A percentile compares a stretch with the other conserved stretches of the same genome.
phyloP scores from a whole-genome alignment of 2,113 vertebrate genomes.

The Hiodon alosoides region DNA sequence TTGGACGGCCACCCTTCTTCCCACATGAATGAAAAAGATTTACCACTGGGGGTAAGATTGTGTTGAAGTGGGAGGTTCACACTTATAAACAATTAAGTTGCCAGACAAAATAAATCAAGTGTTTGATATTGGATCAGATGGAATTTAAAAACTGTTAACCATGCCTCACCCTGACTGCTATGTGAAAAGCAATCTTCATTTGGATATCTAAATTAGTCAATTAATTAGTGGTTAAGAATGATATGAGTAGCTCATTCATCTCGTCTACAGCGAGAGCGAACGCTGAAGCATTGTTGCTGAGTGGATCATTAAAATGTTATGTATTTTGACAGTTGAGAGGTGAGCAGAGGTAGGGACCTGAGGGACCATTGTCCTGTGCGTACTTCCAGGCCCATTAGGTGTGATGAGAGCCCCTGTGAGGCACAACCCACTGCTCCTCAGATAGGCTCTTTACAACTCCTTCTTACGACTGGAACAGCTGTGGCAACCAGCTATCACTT shows the following conservation, averaged over 20 bases:
- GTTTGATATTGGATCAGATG: conserved; percentile 24
- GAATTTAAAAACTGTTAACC: conserved; percentile 51
- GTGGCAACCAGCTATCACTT: conserved; percentile 26
- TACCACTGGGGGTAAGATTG: not conserved
- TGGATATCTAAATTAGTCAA: conserved; percentile 71
- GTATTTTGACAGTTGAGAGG: conserved; percentile 57
- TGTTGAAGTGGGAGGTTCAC: not conserved
- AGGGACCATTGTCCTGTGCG: conserved; percentile 10
- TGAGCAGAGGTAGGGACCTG: conserved; percentile 47
- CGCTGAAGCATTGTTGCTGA: conserved; percentile 50
- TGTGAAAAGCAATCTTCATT: conserved; percentile 66
- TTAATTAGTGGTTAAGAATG: conserved; percentile 73
- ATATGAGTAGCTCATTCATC: conserved; percentile 69
- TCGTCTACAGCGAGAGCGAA: conserved; percentile 68
- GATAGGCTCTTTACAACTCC: not conserved
- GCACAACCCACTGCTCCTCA: conserved; percentile 4
- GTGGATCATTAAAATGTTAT: conserved; percentile 63
- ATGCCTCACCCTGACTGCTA: conserved; percentile 51
- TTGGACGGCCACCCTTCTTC: not conserved
- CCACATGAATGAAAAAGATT: not conserved
- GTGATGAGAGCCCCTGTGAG: conserved; percentile 21
- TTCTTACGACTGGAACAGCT: conserved; percentile 17
- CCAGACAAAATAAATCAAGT: conserved; percentile 41
- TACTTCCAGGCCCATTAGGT: conserved; percentile 1
- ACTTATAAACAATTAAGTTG: conserved; percentile 27